phyloP scores from a whole-genome alignment of 37 sponge, comb jelly and placozoan genomes.

The Oscarella lobularis region DNA sequence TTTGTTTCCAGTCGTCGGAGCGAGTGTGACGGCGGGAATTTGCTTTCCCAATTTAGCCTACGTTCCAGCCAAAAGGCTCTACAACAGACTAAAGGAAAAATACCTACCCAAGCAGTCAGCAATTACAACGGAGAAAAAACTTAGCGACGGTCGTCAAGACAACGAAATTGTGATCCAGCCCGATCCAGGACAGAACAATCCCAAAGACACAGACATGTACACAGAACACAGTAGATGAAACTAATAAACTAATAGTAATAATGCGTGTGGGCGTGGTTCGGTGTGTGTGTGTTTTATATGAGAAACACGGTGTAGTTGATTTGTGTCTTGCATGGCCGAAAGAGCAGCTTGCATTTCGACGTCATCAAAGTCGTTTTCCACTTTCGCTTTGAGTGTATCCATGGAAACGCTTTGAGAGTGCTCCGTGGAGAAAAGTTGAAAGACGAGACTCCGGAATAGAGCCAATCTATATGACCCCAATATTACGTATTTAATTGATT shows the following conservation, averaged over 20 bases:
- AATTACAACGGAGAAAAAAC: background rate
- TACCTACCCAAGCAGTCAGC: too few relatives aligned
- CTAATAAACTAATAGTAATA: background rate
- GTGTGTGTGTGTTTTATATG: constrained; percentile 24
- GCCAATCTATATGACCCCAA: constrained; percentile 30
- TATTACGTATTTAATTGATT: background rate
- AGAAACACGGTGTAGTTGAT: constrained; percentile 73
- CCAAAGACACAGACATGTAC: background rate
- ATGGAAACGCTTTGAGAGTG: constrained; percentile 65
- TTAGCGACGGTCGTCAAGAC: background rate
- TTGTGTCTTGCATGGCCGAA: constrained; percentile 75
- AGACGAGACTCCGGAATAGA: constrained; percentile 36
- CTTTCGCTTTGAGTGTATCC: constrained; percentile 12
- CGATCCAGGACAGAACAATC: background rate
- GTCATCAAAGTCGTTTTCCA: constrained; percentile 42
- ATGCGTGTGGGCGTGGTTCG: too few relatives aligned
- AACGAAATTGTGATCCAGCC: background rate
- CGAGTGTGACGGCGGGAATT: background rate
- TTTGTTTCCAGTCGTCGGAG: background rate
- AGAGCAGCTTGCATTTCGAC: constrained; percentile 45
- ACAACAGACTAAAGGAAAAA: background rate
- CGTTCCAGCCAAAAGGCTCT: background rate
- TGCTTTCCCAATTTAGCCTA: background rate
- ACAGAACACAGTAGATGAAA: background rate
- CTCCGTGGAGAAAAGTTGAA: constrained; percentile 32